phyloP scores from a whole-genome alignment of 2,797 vertebrate genomes.

The Aulostomus chinensis region DNA sequence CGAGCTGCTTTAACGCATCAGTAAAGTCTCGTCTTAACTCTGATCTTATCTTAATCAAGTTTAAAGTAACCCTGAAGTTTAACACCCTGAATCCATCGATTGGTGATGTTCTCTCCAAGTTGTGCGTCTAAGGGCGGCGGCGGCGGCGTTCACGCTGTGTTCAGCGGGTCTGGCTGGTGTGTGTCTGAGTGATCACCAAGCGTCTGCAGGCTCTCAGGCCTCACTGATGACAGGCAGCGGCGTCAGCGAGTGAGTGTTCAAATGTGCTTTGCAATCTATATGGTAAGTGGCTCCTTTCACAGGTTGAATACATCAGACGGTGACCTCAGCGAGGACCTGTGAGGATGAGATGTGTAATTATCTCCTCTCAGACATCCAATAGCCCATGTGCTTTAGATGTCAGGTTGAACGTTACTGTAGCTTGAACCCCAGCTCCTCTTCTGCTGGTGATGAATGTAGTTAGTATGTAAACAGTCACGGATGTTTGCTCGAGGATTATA shows the following conservation, averaged over 20 bases:
- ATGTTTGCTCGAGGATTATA: too few species aligned
- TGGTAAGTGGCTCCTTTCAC: constrained; percentile 35
- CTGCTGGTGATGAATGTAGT: too few species aligned
- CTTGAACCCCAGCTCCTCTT: too few species aligned
- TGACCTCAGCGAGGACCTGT: constrained; percentile 22
- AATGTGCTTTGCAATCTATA: constrained; percentile 28
- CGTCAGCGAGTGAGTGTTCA: constrained; percentile 8
- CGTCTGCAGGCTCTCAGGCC: background rate
- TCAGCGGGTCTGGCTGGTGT: background rate
- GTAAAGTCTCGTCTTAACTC: too few species aligned
- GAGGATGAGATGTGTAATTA: constrained; percentile 15
- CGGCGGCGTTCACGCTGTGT: background rate
- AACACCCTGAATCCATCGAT: too few species aligned
- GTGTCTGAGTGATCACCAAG: background rate
- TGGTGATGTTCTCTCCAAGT: too few species aligned
- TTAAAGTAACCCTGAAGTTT: too few species aligned
- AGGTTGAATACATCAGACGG: constrained; percentile 23
- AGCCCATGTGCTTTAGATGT: constrained; percentile 10
- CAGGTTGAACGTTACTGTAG: background rate
- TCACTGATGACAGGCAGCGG: background rate
- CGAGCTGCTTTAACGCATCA: too few species aligned
- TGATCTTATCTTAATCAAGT: too few species aligned
- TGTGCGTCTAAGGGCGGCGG: too few species aligned
- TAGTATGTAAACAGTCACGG: too few species aligned
- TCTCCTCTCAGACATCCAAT: constrained; percentile 9